Percentiles rank a stretch among this genome's conserved stretches.
phyloP scores from a whole-genome alignment of 1,140 invertebrate species.

The Conus ventricosus region DNA sequence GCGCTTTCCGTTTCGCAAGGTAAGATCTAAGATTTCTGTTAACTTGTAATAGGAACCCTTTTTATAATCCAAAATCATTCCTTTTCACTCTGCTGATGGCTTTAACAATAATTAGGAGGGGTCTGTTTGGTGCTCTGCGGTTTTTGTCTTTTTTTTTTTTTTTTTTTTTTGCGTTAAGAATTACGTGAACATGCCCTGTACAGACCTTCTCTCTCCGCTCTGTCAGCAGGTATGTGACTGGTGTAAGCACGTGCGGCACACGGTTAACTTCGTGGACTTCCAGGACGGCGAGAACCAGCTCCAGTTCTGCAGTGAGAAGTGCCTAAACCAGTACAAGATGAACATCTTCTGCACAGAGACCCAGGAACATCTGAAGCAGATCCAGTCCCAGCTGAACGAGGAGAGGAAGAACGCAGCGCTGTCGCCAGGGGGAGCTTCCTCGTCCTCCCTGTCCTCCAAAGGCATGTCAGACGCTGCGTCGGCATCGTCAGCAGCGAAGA shows the following conservation, averaged over 20 bases:
- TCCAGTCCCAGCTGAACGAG: constrained; percentile 74
- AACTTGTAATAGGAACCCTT: too few species aligned
- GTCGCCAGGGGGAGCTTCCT: constrained; percentile 17
- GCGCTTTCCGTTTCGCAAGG: too few species aligned
- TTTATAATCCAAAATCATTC: too few species aligned
- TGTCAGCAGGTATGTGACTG: constrained; percentile 85
- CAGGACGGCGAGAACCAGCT: constrained; percentile 78
- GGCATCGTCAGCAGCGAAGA: constrained; percentile 26
- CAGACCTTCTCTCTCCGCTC: not conserved
- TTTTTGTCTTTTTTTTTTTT: too few species aligned
- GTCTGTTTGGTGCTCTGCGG: too few species aligned
- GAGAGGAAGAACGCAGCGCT: constrained; percentile 43
- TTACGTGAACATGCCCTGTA: too few species aligned
- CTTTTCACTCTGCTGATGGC: too few species aligned
- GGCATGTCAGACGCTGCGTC: constrained; percentile 18
- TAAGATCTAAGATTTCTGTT: too few species aligned
- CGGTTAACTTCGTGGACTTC: constrained; percentile 94
- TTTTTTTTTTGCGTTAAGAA: too few species aligned
- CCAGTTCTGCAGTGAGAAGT: constrained; percentile 87
- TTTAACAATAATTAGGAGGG: too few species aligned
- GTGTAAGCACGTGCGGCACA: constrained; percentile 92
- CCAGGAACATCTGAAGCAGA: constrained; percentile 87
- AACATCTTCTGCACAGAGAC: constrained; percentile 95
- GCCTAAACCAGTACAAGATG: constrained; percentile 96
- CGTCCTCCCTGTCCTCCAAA: constrained; percentile 16